Evolutionary conservation across 2,888 invertebrate species (phyloP).

Genomic region (Limnephilus rhombicus): DNA sequence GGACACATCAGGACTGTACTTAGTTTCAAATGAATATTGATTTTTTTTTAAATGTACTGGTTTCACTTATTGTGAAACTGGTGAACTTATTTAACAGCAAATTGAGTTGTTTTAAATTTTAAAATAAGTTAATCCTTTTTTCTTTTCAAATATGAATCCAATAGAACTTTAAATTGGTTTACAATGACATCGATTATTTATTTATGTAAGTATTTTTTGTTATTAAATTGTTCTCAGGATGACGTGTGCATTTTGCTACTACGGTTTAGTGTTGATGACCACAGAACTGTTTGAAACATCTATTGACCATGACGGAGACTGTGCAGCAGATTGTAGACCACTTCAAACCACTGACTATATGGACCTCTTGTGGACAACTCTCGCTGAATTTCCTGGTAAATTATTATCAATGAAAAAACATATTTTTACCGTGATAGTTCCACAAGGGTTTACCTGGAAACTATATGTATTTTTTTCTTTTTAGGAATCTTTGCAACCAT

Average conservation of each 20-base stretch:
- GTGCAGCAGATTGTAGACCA: constrained; percentile 83
- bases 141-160: too few species aligned
- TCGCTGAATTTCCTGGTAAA: constrained; percentile 94
- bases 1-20: too few species aligned
- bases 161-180: too few species aligned
- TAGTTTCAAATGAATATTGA: too few species aligned
- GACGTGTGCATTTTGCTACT: constrained; percentile 96
- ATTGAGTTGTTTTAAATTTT: too few species aligned
- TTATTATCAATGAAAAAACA: neutral
- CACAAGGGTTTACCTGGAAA: neutral
- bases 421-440: neutral
- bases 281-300: constrained; percentile 91
- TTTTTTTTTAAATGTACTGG: too few species aligned
- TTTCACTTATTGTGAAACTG: too few species aligned
- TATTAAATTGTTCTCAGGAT: constrained; percentile 79
- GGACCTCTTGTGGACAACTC: constrained; percentile 94
- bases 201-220: constrained; percentile 52
- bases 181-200: too few species aligned
- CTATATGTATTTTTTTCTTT: constrained; percentile 66
- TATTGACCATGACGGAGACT: constrained; percentile 73
- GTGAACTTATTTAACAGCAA: too few species aligned
- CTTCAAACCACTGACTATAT: constrained; percentile 92
- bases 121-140: too few species aligned
- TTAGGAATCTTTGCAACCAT: constrained; percentile 92
- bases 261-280: constrained; percentile 95